Evolutionary conservation across 1,140 invertebrate species (phyloP).

Genomic region (Cydia amplana): DNA sequence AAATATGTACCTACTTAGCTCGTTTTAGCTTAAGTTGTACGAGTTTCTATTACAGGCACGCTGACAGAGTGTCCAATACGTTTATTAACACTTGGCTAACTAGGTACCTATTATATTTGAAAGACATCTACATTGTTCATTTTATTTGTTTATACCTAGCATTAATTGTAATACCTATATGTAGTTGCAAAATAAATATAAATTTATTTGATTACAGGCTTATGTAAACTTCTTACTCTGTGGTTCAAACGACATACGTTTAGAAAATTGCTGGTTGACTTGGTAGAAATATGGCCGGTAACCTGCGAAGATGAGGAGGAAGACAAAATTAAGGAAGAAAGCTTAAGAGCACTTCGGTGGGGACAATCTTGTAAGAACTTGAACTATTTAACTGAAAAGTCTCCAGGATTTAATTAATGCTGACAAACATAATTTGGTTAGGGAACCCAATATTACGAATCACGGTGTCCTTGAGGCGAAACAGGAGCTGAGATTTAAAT

Average conservation of each 20-base stretch:
- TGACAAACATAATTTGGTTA: background rate
- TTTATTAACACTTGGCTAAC: no score
- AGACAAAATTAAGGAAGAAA: conserved; percentile 52
- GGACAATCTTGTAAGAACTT: conserved; percentile 55
- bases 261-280: conserved; percentile 52
- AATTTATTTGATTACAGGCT: conserved; percentile 46
- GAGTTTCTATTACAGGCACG: no score
- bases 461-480: background rate
- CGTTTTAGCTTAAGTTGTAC: no score
- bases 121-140: background rate
- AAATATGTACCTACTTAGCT: no score
- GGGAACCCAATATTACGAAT: background rate
- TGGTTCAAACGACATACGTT: conserved; percentile 60
- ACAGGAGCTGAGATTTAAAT: no score
- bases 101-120: no score
- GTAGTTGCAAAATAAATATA: no score
- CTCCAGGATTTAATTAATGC: background rate
- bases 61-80: no score
- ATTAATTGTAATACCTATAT: background rate
- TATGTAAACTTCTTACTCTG: conserved; percentile 62
- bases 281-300: conserved; percentile 63
- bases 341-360: conserved; percentile 52
- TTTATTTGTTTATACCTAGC: background rate
- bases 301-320: conserved; percentile 49
- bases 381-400: conserved; percentile 1